Evolutionary conservation across 2,888 invertebrate genomes (phyloP).

Genomic region (Leucophenga montana): DNA sequence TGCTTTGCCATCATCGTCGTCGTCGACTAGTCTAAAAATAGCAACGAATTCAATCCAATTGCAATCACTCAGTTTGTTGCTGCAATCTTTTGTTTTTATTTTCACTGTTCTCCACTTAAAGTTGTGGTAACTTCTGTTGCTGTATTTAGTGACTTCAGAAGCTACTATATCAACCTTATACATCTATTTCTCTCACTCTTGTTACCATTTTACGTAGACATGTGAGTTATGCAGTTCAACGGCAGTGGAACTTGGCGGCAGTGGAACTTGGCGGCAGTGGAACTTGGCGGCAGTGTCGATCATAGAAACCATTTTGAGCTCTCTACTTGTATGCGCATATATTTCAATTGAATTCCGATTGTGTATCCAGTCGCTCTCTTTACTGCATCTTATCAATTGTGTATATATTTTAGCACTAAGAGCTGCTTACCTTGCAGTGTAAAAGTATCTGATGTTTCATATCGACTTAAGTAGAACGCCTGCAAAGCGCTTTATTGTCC

Average conservation of each 20-base stretch:
- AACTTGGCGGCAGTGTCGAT: slow-evolving; percentile 22
- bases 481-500: not conserved
- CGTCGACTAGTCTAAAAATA: slow-evolving; percentile 52
- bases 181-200: slow-evolving; percentile 31
- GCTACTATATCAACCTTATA: not conserved
- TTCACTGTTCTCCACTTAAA: not conserved
- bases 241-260: slow-evolving; percentile 48
- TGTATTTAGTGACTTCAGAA: slow-evolving; percentile 59
- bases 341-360: slow-evolving; percentile 49
- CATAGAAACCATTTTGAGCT: slow-evolving; percentile 55
- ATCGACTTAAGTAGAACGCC: not conserved
- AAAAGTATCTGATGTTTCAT: no score
- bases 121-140: slow-evolving; percentile 54
- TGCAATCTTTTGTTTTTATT: slow-evolving; percentile 61
- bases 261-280: slow-evolving; percentile 41
- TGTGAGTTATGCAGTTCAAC: slow-evolving; percentile 63
- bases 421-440: slow-evolving; percentile 36
- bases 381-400: slow-evolving; percentile 26
- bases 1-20: not conserved
- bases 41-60: slow-evolving; percentile 56
- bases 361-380: slow-evolving; percentile 37
- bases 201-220: slow-evolving; percentile 20
- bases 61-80: slow-evolving; percentile 66
- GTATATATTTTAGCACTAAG: slow-evolving; percentile 11
- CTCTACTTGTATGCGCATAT: slow-evolving; percentile 40